Conservation (phyloP, 2,113 vertebrate genomes). For the Sinocyclocheilus rhinocerous region DNA sequence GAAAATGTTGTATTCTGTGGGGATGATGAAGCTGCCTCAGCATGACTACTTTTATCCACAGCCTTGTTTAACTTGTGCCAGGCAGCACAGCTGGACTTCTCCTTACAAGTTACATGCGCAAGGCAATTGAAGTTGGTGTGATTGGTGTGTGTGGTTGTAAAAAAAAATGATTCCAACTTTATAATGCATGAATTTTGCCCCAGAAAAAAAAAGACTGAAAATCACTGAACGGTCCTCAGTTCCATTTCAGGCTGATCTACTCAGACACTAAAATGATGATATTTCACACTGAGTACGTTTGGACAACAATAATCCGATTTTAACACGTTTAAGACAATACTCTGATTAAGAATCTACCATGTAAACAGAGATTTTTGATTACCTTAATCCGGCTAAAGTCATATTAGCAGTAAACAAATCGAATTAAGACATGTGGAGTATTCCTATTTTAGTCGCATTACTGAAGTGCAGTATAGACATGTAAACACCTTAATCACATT, state of each 20-base stretch:
- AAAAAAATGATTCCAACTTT: not conserved
- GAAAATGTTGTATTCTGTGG: not conserved
- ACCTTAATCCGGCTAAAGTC: too few relatives aligned
- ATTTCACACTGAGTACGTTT: not conserved
- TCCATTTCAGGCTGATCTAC: not conserved
- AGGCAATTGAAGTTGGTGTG: not conserved
- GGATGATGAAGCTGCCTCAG: constrained; percentile 1
- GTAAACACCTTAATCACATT: too few relatives aligned
- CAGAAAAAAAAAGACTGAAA: not conserved
- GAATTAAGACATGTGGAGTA: too few relatives aligned
- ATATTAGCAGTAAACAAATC: too few relatives aligned
- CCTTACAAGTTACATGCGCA: not conserved
- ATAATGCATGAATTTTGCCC: not conserved
- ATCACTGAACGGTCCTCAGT: not conserved
- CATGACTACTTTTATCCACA: not conserved
- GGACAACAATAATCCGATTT: too few relatives aligned
- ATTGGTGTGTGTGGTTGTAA: not conserved
- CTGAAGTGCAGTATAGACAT: too few relatives aligned
- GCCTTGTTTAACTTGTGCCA: not conserved
- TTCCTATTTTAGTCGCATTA: too few relatives aligned
- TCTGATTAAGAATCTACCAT: too few relatives aligned
- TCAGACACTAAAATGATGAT: not conserved
- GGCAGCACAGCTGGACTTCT: constrained; percentile 12
- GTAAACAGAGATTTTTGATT: too few relatives aligned
- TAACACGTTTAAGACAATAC: too few relatives aligned